Evolutionary conservation across 2,797 vertebrate species (phyloP).

Genomic region (Hemitrygon akajei): DNA sequence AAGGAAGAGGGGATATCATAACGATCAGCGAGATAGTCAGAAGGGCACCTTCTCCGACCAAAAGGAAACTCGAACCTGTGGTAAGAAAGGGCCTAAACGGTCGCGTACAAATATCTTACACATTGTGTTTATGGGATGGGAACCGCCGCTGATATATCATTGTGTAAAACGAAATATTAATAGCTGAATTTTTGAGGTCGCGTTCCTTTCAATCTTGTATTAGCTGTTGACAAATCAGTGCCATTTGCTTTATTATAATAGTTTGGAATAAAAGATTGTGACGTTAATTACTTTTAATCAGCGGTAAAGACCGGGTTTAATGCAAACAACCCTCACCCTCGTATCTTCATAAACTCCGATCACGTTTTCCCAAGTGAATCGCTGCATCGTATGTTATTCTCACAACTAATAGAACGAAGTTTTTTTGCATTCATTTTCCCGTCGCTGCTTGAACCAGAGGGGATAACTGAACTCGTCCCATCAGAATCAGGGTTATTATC

Average conservation of each 20-base stretch:
- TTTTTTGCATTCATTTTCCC: not conserved
- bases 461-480: too few relatives aligned
- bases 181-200: not conserved
- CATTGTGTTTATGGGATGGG: not conserved
- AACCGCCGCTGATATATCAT: not conserved
- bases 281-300: not conserved
- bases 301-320: too few relatives aligned
- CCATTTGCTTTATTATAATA: not conserved
- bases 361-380: not conserved
- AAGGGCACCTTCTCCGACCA: slow-evolving; percentile 4
- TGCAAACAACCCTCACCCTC: not conserved
- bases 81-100: not conserved
- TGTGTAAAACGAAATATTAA: not conserved
- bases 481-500: too few relatives aligned
- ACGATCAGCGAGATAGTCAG: not conserved
- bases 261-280: not conserved
- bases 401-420: not conserved
- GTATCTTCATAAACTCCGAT: not conserved
- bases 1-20: slow-evolving; percentile 18
- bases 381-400: not conserved
- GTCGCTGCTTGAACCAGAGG: too few relatives aligned
- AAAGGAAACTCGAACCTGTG: not conserved
- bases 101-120: not conserved
- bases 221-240: too few relatives aligned
- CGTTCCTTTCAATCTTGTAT: not conserved